phyloP scores from a whole-genome alignment of 2,888 invertebrate species.

The Harmothoe impar region DNA sequence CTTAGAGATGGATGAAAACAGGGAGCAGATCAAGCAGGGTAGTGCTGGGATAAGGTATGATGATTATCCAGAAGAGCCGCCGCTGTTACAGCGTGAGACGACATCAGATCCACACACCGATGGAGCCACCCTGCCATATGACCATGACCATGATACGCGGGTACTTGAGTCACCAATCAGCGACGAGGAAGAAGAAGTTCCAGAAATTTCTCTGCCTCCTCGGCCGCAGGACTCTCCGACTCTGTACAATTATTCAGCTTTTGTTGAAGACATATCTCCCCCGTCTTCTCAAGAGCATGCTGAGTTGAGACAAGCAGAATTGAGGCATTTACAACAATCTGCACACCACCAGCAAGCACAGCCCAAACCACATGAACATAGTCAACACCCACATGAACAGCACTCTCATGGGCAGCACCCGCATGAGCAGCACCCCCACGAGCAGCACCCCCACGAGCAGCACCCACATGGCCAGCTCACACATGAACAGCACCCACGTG shows the following conservation, averaged over 20 bases:
- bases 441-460: conserved; percentile 21
- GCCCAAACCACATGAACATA: neutral
- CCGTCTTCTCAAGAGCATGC: conserved; percentile 56
- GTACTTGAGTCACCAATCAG: conserved; percentile 62
- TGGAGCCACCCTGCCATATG: neutral
- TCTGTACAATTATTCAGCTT: conserved; percentile 32
- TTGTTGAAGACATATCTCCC: conserved; percentile 51
- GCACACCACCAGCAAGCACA: conserved; percentile 17
- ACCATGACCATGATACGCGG: conserved; percentile 45
- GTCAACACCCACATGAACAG: conserved; percentile 7
- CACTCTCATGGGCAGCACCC: neutral
- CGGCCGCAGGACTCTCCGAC: conserved; percentile 63
- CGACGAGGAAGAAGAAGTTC: conserved; percentile 59
- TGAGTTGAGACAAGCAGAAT: conserved; percentile 29
- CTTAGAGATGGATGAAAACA: neutral
- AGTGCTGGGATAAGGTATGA: neutral
- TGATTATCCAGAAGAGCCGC: neutral
- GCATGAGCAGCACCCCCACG: conserved; percentile 5
- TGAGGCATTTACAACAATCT: conserved; percentile 29
- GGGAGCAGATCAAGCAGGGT: too few relatives aligned
- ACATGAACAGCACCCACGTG: neutral
- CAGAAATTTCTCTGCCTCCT: conserved; percentile 51
- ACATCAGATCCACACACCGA: neutral
- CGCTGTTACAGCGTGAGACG: neutral
- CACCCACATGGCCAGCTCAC: neutral